Evolutionary conservation across 2,888 invertebrate genomes (phyloP), one percentile per base, ranked within the genome.

Genomic region (Lycaena phlaeas): DNA sequence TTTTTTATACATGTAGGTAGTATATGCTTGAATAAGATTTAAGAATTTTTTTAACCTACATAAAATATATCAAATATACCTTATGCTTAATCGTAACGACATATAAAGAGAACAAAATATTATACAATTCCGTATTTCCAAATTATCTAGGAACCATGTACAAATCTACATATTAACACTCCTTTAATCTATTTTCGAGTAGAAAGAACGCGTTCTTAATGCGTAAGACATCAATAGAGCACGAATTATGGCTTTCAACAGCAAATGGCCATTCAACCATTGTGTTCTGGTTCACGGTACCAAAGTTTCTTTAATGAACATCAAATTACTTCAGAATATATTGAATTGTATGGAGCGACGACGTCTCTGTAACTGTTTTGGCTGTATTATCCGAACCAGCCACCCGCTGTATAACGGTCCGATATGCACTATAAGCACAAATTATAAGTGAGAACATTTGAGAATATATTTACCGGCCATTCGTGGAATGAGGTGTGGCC

Each of bases 221-320:
- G 64, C 64, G 62, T 60, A 68, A 77, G 78, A 81, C 68, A 70
- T 69, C 73, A 76, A 66, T 74, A 74, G 74, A 72, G 69, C 69
- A 67, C 53, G 60, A 70, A 75, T 74, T 69, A 70, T 71, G 70
- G 69, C 76, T 82, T 81, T 81, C 82, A 79, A 77, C 81, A 64
- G 71, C 74, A 81, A 82, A 81, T 81, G 81, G 78, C 77, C 71
- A 84, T 82, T 84, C 82, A 84, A 70, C 81, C 82, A 82, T 84
- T 84, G 81, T 84, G 73, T 79, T 79, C 76, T 77, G 76, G 79
- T 82, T 82, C 82, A 82, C 81, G 84, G 82, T 82, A 78, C 69
- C 79, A 75, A 74, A 71, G 75, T 71, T 78, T 75, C 82, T 82
- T 71, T 84, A 84, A 84, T 82, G 84, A 82, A 82, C 84, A 75